These are phyloP conservation scores for Cephalotes varians DNA, from an alignment of 2,888 invertebrate genomes.

Conservation along the genomic window DNA sequence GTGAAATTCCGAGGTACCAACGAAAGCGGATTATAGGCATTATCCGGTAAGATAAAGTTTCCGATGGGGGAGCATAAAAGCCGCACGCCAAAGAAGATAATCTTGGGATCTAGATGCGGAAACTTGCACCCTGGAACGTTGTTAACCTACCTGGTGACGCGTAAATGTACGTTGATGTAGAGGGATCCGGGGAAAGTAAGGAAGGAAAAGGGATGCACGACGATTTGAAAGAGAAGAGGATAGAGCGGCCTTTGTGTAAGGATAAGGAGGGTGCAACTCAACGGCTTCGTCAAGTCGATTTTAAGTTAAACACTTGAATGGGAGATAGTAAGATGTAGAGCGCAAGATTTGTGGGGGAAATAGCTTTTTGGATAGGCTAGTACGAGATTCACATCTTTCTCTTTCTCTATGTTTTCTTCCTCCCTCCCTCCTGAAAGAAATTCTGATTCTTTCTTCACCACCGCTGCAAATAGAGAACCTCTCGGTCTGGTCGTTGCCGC, in stretches of 20 bases:
- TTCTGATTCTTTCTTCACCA: slow-evolving; percentile 71
- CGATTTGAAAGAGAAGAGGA: neutral
- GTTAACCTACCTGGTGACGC: slow-evolving; percentile 58
- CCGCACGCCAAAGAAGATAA: slow-evolving; percentile 63
- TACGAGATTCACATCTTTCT: slow-evolving; percentile 8
- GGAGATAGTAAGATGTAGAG: slow-evolving; percentile 25
- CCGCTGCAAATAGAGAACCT: slow-evolving; percentile 70
- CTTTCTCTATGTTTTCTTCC: neutral
- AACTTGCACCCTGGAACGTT: slow-evolving; percentile 47
- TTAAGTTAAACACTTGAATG: slow-evolving; percentile 32
- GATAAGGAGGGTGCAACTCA: slow-evolving; percentile 39
- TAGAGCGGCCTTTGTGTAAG: slow-evolving; percentile 1
- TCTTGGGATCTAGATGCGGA: slow-evolving; percentile 69
- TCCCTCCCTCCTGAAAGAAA: slow-evolving; percentile 23
- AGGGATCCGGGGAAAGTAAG: neutral
- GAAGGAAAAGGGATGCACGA: slow-evolving; percentile 41
- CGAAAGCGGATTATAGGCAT: slow-evolving; percentile 71
- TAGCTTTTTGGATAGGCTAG: neutral
- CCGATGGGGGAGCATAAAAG: slow-evolving; percentile 72
- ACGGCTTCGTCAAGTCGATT: slow-evolving; percentile 16
- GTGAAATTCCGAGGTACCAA: slow-evolving; percentile 54
- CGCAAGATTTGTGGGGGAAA: slow-evolving; percentile 35
- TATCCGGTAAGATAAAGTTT: slow-evolving; percentile 78
- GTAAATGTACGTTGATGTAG: slow-evolving; percentile 62
- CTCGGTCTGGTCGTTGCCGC: slow-evolving; percentile 21